These are phyloP conservation scores for Chloroceryle amazona DNA, from an alignment of 2,797 vertebrate genomes.

Conservation along the genomic window DNA sequence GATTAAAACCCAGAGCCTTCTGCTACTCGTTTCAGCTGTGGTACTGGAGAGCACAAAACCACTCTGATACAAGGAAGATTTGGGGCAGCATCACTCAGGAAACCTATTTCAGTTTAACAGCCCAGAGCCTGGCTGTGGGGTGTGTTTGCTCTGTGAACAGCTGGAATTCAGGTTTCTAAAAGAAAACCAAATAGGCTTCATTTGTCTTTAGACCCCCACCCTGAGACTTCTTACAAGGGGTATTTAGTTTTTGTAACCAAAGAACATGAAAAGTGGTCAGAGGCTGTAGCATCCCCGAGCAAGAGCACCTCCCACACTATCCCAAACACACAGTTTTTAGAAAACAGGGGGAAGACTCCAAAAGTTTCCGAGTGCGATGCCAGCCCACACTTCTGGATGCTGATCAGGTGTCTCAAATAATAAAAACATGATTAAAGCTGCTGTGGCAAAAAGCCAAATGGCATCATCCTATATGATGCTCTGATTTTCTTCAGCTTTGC, in stretches of 20 bases:
- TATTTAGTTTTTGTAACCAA: background rate
- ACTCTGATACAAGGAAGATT: background rate
- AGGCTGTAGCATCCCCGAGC: background rate
- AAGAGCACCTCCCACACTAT: background rate
- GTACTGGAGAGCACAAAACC: accelerated
- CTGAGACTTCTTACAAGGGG: background rate
- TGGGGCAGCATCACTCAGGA: background rate
- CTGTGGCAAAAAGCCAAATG: background rate
- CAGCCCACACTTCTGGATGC: accelerated
- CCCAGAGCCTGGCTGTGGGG: background rate
- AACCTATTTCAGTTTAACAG: background rate
- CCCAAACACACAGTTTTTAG: background rate
- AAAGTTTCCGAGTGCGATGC: accelerated
- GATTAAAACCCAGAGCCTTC: background rate
- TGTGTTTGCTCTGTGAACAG: background rate
- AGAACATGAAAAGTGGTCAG: background rate
- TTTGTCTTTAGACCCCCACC: background rate
- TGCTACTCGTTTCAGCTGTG: background rate
- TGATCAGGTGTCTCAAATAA: background rate
- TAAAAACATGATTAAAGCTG: background rate
- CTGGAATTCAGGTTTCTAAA: background rate
- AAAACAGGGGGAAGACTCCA: background rate
- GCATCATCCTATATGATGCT: accelerated
- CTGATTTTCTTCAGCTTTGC: accelerated
- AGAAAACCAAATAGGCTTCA: background rate